A percentile compares a stretch with the other conserved stretches of the same genome.
These are phyloP conservation scores for Tenodera sinensis DNA, from an alignment of 2,888 invertebrate genomes.

Conservation along the genomic window DNA sequence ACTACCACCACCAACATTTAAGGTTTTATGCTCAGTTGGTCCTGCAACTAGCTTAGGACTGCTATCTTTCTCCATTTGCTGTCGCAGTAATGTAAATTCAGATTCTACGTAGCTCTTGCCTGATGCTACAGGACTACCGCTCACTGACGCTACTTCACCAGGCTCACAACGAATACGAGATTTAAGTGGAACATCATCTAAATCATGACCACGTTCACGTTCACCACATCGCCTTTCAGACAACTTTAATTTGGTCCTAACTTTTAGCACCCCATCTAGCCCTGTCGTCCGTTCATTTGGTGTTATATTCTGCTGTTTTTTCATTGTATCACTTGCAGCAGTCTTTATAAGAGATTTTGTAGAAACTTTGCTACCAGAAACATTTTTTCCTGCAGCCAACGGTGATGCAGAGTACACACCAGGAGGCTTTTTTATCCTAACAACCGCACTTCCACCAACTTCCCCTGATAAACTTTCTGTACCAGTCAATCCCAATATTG, in stretches of 20 bases:
- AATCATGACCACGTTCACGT: slow-evolving; percentile 24
- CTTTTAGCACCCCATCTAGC: slow-evolving; percentile 18
- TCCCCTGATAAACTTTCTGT: neutral
- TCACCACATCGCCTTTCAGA: slow-evolving; percentile 10
- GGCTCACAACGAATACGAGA: slow-evolving; percentile 35
- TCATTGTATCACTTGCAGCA: slow-evolving; percentile 8
- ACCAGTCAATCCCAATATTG: neutral
- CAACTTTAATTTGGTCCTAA: slow-evolving; percentile 20
- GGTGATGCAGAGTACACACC: slow-evolving; percentile 6
- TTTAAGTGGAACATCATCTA: slow-evolving; percentile 36
- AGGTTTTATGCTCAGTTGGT: neutral
- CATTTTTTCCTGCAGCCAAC: neutral
- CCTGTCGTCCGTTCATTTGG: slow-evolving; percentile 19
- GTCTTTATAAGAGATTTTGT: slow-evolving; percentile 15
- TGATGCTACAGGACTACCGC: neutral
- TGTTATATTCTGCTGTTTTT: neutral
- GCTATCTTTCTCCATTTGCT: slow-evolving; percentile 2
- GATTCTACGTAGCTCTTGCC: slow-evolving; percentile 1
- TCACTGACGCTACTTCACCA: neutral
- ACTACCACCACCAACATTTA: neutral
- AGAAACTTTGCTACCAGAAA: slow-evolving; percentile 16
- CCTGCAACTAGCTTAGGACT: neutral
- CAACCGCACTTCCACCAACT: neutral
- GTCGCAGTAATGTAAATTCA: neutral
- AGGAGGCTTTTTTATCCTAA: slow-evolving; percentile 22